Base-by-base conservation (phyloP, 2,113 vertebrate genomes). In the Hucho hucho region DNA sequence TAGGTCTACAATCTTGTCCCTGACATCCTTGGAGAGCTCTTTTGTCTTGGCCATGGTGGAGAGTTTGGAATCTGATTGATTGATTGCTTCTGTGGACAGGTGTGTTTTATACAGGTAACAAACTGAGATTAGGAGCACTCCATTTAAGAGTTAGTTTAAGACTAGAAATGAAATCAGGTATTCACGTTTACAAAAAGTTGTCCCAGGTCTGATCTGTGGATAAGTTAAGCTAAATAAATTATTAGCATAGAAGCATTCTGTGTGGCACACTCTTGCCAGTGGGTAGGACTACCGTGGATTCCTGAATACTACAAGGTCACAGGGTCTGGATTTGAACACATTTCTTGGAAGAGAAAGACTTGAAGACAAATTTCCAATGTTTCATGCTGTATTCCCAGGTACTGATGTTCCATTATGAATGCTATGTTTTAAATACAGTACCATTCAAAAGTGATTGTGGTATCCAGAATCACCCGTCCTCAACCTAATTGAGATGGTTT, bases 371-470 rank as follows among this genome's bases (percentile, higher is more conserved):
- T 83, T 81, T 83, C 78, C 74, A 84, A 87, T 82, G 75, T 73
- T 70, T 78, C 64, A 1, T 2, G 0, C 56, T 77, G 73, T 63
- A 70, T 85, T 86, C 49, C 73, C 73, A 56, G 70, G 80, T 76
- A 3, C 28, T 28, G 28, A 28, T 28, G 83, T 70, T 88, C 72
- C 84, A 87, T 84, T 85, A 86, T 88, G 75, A n/a, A n/a, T n/a
- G n/a, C n/a, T n/a, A n/a, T n/a, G n/a, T n/a, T n/a, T n/a, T n/a
- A n/a, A n/a, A n/a, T n/a, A n/a, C n/a, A n/a, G n/a, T n/a, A n/a
- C n/a, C n/a, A n/a, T n/a, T n/a, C n/a, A n/a, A n/a, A n/a, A n/a
- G n/a, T n/a, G n/a, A n/a, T n/a, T n/a, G n/a, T n/a, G n/a, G n/a
- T n/a, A n/a, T n/a, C n/a, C n/a, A n/a, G n/a, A n/a, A n/a, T n/a